Evolutionary conservation across 2,888 invertebrate species (phyloP), one percentile per base, ranked within the genome.

Genomic region (Pycnomerus fuliginosus): DNA sequence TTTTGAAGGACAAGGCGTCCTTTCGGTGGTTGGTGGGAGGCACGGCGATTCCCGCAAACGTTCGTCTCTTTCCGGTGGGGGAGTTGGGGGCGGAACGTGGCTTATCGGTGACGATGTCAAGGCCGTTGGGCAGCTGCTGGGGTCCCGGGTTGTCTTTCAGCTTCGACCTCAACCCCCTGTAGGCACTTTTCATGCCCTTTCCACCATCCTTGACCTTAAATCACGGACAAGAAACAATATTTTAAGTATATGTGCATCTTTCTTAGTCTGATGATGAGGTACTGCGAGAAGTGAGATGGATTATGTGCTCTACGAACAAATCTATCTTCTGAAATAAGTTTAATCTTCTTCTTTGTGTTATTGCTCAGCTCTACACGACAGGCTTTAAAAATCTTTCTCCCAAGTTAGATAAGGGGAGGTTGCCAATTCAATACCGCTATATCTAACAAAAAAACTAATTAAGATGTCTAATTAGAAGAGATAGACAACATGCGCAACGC

Each of bases 121-220:
- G 39, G 32, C 70, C 69, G 42, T 70, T 68, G 33, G 66, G 61
- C 33, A 70, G 51, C 24, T 69, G 69, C 1, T 67, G 67, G 22
- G 49, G 56, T 11, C 59, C 57, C 52, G 64, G 71, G 45, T 64
- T 69, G 40, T 71, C 73, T 35, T 76, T 75, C 37, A 79, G 65
- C 72, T 83, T 86, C 31, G 84, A 84, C 58, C 82, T 79, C 16
- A 89, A 74, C 42, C 85, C 88, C 69, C 86, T 87, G 62, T 87
- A 87, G 2, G 84, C 89, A 40, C 84, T 85, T 67, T 85, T 86
- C 58, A 89, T 82, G 63, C 85, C 84, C 62, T 83, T 84, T 2
- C 85, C 84, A 46, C 83, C 79, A 62, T 85, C 85, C 70, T 83
- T 84, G 2, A 86, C 84, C 85, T 85, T 54, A 37, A 44, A 50